Evolutionary conservation across 2,113 vertebrate species (phyloP), one percentile per base, ranked within the genome.

Genomic region (Notothenia coriiceps): DNA sequence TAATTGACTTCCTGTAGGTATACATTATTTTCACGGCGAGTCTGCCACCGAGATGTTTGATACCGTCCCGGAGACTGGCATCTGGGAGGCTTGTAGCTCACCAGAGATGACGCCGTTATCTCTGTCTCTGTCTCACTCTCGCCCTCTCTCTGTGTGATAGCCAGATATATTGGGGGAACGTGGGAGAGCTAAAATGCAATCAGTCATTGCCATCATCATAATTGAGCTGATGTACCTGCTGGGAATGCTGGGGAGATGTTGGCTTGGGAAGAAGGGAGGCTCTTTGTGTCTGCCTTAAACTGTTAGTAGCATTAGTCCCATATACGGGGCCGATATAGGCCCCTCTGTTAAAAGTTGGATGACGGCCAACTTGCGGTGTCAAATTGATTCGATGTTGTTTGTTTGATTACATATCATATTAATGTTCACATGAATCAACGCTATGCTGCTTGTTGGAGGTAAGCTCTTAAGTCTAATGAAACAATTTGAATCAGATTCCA

Each of bases 1-100:
- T 97, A 97, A 97, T 97, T 97, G 96, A 97, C 96, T 97, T 97
- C 95, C 95, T 95, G 96, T 95, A 96, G 96, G 96, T 97, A 94
- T 95, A 95, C 96, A 96, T 96, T 96, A 95, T 96, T 97, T 89
- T 96, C 95, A 90, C 93, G 94, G 93, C 87, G 95, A 96, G 95
- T 96, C 90, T 96, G 78, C 88, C 88, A 82, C 88, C 11, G 62
- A 83, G 83, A 91, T 90, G 92, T 88, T 94, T 92, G 91, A 93
- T 89, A 94, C 88, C 84, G 64, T 82, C 77, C 89, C 9, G 63
- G 74, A 91, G 92, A 93, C 92, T 93, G 93, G 92, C 91, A 93
- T 88, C 88, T 90, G 87, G 86, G 85, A 86, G 62, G 84, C 84
- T 86, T 79, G 85, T 87, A 80, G 85, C 91, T 91, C 90, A 86